Evolutionary conservation across 2,888 invertebrate species (phyloP).

Genomic region (Megaustenia siamemsis): DNA sequence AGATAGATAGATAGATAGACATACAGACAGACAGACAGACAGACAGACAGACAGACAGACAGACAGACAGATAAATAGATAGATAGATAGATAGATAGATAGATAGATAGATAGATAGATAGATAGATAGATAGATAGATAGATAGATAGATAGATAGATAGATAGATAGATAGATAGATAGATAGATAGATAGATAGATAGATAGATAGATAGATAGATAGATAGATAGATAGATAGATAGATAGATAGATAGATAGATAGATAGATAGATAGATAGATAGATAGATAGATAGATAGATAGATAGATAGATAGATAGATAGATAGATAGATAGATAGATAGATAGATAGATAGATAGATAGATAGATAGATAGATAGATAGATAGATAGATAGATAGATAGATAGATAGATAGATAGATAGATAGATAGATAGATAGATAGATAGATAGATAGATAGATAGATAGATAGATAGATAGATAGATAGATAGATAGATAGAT

Average conservation of each 20-base stretch:
- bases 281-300: not conserved
- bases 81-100: slow-evolving; percentile 7
- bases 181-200: not conserved
- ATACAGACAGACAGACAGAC: not conserved
- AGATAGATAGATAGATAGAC: not conserved
- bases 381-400: too few relatives aligned
- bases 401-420: too few relatives aligned
- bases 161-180: not conserved
- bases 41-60: too few relatives aligned
- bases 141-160: not conserved
- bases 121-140: not conserved
- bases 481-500: too few relatives aligned
- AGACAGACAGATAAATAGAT: not conserved
- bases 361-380: too few relatives aligned
- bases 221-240: not conserved
- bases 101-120: not conserved
- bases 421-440: too few relatives aligned
- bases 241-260: not conserved
- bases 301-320: too few relatives aligned
- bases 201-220: not conserved
- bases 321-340: too few relatives aligned
- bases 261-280: not conserved
- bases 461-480: too few relatives aligned
- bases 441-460: too few relatives aligned
- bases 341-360: too few relatives aligned